Conservation (phyloP, 1,140 invertebrate genomes). For the Lordiphosa collinella region DNA sequence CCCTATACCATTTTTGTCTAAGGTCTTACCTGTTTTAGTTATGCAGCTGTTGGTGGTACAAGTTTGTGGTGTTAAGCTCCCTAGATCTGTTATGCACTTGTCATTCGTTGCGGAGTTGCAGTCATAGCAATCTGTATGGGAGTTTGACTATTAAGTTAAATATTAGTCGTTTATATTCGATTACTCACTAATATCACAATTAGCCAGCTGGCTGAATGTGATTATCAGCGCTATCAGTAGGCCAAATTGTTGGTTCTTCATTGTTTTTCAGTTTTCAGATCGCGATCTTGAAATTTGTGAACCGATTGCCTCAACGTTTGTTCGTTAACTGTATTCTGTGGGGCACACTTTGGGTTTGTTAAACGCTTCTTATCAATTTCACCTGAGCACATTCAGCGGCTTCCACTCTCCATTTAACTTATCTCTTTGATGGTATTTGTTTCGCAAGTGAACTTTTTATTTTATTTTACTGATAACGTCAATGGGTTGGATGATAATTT, state of each 20-base stretch:
- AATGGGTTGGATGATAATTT: slow-evolving; percentile 34
- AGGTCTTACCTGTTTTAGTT: slow-evolving; percentile 16
- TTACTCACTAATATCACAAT: background rate
- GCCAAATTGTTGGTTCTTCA: slow-evolving; percentile 8
- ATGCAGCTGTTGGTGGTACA: background rate
- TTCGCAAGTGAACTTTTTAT: slow-evolving; percentile 4
- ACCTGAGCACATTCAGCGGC: slow-evolving; percentile 16
- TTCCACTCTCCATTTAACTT: slow-evolving; percentile 33
- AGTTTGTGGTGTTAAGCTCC: fast-evolving
- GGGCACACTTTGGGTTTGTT: slow-evolving; percentile 9
- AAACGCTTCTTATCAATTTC: slow-evolving; percentile 34
- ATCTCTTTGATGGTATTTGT: slow-evolving; percentile 32
- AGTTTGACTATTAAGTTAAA: too few species aligned
- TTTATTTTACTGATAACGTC: slow-evolving; percentile 48
- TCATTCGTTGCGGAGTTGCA: background rate
- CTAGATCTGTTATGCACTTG: background rate
- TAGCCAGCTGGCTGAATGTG: slow-evolving; percentile 17
- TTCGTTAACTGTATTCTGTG: slow-evolving; percentile 26
- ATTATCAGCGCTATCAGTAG: slow-evolving; percentile 18
- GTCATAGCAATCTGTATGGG: background rate
- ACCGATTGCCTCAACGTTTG: slow-evolving; percentile 19
- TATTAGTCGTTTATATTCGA: too few species aligned
- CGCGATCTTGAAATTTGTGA: background rate
- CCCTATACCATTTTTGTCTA: too few species aligned
- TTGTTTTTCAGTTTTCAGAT: slow-evolving; percentile 1